Percentiles rank a stretch among this genome's conserved stretches.
Evolutionary conservation across 2,113 vertebrate genomes (phyloP).

Genomic region (Oreocharis arfaki): DNA sequence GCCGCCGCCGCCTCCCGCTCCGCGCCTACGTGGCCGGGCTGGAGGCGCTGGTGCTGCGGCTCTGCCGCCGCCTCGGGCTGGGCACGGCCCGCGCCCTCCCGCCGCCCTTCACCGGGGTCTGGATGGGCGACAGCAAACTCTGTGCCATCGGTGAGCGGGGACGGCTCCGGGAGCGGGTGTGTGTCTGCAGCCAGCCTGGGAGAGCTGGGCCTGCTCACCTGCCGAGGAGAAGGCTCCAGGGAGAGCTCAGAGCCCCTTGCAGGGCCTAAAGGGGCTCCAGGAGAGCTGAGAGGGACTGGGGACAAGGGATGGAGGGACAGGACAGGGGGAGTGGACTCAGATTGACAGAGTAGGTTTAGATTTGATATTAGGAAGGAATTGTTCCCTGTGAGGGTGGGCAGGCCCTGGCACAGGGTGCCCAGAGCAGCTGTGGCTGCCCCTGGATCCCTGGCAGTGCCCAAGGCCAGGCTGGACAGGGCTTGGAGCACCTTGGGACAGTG

Average conservation of each 20-base stretch:
- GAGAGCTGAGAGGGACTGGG: background rate
- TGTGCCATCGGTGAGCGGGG: conserved; percentile 6
- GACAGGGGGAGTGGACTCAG: background rate
- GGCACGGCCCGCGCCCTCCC: background rate
- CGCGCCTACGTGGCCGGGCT: background rate
- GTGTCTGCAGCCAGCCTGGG: background rate
- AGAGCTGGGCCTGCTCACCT: background rate
- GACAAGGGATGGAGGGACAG: too few relatives aligned
- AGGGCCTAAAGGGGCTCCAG: background rate
- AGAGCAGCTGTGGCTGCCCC: too few relatives aligned
- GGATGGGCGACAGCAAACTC: background rate
- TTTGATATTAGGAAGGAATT: background rate
- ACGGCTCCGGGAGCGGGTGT: background rate
- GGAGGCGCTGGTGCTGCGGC: background rate
- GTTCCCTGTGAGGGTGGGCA: background rate
- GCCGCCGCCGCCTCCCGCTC: background rate
- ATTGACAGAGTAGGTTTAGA: accelerated
- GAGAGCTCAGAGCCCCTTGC: background rate
- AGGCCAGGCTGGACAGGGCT: background rate
- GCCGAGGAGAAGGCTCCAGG: background rate
- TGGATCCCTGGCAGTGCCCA: background rate
- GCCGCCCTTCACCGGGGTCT: conserved; percentile 2
- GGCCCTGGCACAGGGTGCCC: background rate
- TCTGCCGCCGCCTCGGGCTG: background rate
- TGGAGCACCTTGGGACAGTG: background rate